phyloP scores from a whole-genome alignment of 1,140 invertebrate genomes.

The Drosophila parvula region DNA sequence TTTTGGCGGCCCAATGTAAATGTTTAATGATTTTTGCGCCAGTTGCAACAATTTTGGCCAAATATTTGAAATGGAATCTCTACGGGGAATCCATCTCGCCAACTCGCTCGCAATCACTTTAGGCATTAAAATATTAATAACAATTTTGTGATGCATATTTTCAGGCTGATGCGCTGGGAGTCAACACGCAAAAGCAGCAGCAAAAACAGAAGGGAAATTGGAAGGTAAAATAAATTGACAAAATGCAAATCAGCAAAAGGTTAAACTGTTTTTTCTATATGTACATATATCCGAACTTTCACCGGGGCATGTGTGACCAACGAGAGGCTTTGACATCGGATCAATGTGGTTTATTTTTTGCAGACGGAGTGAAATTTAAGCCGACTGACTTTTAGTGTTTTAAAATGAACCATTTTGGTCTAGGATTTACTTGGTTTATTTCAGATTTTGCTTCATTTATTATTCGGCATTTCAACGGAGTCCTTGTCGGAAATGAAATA shows the following conservation, averaged over 20 bases:
- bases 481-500: neutral
- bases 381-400: conserved; percentile 5
- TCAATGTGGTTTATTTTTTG: conserved; percentile 15
- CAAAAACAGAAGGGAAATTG: conserved; percentile 8
- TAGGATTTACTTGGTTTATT: conserved; percentile 5
- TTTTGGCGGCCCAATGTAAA: conserved; percentile 45
- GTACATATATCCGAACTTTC: conserved; percentile 16
- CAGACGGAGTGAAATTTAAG: conserved; percentile 1
- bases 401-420: conserved; percentile 1
- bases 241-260: conserved; percentile 53
- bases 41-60: conserved; percentile 48
- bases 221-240: conserved; percentile 50
- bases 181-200: conserved; percentile 28
- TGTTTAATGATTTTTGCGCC: conserved; percentile 53
- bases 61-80: conserved; percentile 60
- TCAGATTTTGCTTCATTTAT: too few relatives aligned
- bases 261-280: conserved; percentile 30
- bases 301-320: conserved; percentile 11
- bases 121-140: conserved; percentile 76
- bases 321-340: conserved; percentile 24
- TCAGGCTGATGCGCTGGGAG: conserved; percentile 51
- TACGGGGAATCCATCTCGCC: conserved; percentile 19
- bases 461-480: neutral
- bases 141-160: conserved; percentile 74
- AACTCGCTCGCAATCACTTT: conserved; percentile 49